phyloP scores from a whole-genome alignment of 1,140 invertebrate genomes.

The Drosophila pseudoobscura region DNA sequence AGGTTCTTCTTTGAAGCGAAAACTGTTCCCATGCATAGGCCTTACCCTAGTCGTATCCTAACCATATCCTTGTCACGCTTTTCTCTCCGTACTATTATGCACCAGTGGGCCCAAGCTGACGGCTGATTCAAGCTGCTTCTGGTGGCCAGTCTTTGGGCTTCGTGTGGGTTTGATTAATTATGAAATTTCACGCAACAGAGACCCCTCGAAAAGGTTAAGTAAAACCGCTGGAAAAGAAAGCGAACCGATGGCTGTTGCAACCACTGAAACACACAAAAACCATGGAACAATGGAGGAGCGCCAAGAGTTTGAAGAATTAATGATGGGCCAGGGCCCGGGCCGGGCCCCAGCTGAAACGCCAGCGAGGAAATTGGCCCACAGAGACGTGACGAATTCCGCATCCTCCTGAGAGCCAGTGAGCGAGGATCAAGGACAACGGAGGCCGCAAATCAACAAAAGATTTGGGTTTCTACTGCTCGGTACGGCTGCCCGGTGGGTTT shows the following conservation, averaged over 20 bases:
- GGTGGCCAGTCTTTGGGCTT: conserved; percentile 17
- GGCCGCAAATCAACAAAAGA: conserved; percentile 66
- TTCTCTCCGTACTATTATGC: conserved; percentile 17
- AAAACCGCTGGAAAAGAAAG: conserved; percentile 56
- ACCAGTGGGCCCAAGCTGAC: conserved; percentile 12
- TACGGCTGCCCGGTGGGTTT: conserved; percentile 54
- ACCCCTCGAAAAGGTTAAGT: conserved; percentile 25
- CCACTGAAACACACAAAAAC: conserved; percentile 12
- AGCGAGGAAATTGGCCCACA: conserved; percentile 60
- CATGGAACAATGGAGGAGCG: conserved; percentile 45
- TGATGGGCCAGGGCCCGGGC: conserved; percentile 33
- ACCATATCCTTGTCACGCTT: conserved; percentile 75
- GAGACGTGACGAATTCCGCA: conserved; percentile 58
- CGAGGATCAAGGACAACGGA: conserved; percentile 69
- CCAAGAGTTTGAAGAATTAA: conserved; percentile 68
- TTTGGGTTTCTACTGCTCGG: conserved; percentile 71
- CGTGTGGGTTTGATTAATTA: conserved; percentile 77
- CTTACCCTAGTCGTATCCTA: conserved; percentile 2
- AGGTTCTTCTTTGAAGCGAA: background rate
- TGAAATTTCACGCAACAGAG: conserved; percentile 78
- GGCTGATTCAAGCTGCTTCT: conserved; percentile 8
- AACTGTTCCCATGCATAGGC: background rate
- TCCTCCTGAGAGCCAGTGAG: conserved; percentile 13
- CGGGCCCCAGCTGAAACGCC: conserved; percentile 55
- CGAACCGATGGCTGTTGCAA: conserved; percentile 12